phyloP scores from a whole-genome alignment of 2,888 invertebrate genomes.

The Tromatobia lineatoria region DNA sequence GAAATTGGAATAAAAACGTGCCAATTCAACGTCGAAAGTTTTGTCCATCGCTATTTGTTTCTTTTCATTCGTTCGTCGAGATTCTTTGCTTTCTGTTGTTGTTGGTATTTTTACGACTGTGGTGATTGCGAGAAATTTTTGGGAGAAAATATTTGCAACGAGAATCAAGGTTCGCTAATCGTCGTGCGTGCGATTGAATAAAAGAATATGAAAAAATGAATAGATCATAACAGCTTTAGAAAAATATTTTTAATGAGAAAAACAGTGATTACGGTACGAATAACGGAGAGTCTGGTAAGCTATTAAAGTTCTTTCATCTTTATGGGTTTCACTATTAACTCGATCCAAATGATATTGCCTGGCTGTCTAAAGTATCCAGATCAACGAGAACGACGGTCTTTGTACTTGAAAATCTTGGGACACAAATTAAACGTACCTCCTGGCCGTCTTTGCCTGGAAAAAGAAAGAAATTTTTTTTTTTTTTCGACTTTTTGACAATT shows the following conservation, averaged over 20 bases:
- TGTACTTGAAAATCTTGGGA: conserved; percentile 93
- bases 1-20: conserved; percentile 80
- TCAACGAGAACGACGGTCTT: conserved; percentile 93
- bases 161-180: too few species aligned
- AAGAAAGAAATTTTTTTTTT: too few species aligned
- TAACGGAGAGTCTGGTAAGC: background rate
- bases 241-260: conserved; percentile 29
- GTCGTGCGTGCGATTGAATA: too few species aligned
- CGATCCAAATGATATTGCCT: conserved; percentile 88
- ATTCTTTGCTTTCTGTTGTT: background rate
- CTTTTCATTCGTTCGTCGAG: conserved; percentile 18
- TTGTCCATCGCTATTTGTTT: conserved; percentile 24
- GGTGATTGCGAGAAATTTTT: background rate
- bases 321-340: conserved; percentile 57
- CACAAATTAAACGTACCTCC: conserved; percentile 90
- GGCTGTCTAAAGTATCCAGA: conserved; percentile 91
- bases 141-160: background rate
- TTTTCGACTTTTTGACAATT: too few species aligned
- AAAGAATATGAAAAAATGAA: background rate
- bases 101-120: background rate
- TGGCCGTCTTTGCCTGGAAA: conserved; percentile 89
- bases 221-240: too few species aligned
- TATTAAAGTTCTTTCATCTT: background rate
- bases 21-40: conserved; percentile 76
- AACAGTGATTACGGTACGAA: background rate